phyloP scores from a whole-genome alignment of 2,797 vertebrate genomes.

The Takifugu ocellatus region DNA sequence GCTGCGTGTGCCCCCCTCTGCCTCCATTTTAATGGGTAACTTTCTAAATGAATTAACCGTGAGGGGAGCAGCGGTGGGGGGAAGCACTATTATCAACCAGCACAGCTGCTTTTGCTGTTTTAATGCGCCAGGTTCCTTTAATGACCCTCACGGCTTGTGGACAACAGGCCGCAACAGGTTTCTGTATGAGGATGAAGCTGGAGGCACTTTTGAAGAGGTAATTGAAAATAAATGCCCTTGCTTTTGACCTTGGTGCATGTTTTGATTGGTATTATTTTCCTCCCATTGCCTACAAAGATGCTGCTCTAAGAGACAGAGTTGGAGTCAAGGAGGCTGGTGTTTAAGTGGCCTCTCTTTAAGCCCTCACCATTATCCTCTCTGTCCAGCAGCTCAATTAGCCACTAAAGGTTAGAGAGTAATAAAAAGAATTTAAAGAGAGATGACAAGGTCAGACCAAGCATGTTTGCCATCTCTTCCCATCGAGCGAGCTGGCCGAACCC shows the following conservation, averaged over 20 bases:
- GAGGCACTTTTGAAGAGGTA: too few relatives aligned
- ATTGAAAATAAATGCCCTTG: too few relatives aligned
- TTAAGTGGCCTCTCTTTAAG: neutral
- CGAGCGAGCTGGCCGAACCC: slow-evolving; percentile 6
- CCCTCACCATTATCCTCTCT: neutral
- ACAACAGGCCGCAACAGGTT: too few relatives aligned
- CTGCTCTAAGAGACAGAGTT: neutral
- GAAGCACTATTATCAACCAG: neutral
- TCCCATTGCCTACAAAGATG: neutral
- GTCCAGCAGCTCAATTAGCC: neutral
- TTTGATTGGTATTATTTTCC: too few relatives aligned
- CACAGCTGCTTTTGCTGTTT: too few relatives aligned
- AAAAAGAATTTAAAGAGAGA: slow-evolving; percentile 4
- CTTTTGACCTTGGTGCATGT: too few relatives aligned
- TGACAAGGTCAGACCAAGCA: slow-evolving; percentile 28
- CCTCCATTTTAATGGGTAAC: neutral
- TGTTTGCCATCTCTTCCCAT: slow-evolving; percentile 11
- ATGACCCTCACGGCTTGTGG: too few relatives aligned
- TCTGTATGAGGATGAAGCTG: too few relatives aligned
- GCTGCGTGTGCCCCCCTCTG: slow-evolving; percentile 4
- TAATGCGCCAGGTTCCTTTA: too few relatives aligned
- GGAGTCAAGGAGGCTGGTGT: neutral
- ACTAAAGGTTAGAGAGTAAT: neutral
- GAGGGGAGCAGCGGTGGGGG: neutral
- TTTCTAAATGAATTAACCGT: neutral